Evolutionary conservation across 1,140 invertebrate species (phyloP), one percentile per base, ranked within the genome.

Genomic region (Pomacea maculata): DNA sequence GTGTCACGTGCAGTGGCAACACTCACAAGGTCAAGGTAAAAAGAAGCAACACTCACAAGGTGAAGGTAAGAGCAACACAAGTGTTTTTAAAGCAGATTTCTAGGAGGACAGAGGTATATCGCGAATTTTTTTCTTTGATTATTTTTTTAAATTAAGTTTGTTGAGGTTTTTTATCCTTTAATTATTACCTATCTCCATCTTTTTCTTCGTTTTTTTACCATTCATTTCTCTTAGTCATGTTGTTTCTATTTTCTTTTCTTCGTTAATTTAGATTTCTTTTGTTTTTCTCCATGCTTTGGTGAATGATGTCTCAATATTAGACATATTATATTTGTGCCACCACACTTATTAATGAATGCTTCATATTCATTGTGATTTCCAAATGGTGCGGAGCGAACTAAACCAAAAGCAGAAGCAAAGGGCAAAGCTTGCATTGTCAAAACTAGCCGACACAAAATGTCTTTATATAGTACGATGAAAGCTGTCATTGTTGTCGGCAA

Each of bases 1-100:
- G 77, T 11, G 65, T 78, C 77, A 78, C 77, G 77, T 78, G 77
- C 77, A 67, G 75, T 75, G 80, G 63, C 29, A 65, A 67, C 67
- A 72, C 76, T 77, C 68, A 68, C 25, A 34, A 77, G 57, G 54
- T 70, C 72, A 74, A 76, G 34, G 54, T 17, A 61, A 64, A 70
- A 83, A 15, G 61, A n/a, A 78, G 25, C 34, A 45, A 45, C 34
- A 45, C 34, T 77, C 68, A 68, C 25, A 34, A 77, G 57, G 54
- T 70, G 65, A 74, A 76, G 34, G 67, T 65, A 65, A 78, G 57
- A 52, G 29, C 55, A 75, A 79, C 64, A 83, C 19, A 73, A 21
- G 52, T 14, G 34, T 19, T 61, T 75, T 17, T 17, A 72, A 72
- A 72, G 21, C 19, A 57, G 52, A 19, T 17, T 17, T 74, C 4